Conservation (phyloP, 2,113 vertebrate species). For the Myocastor coypus region DNA sequence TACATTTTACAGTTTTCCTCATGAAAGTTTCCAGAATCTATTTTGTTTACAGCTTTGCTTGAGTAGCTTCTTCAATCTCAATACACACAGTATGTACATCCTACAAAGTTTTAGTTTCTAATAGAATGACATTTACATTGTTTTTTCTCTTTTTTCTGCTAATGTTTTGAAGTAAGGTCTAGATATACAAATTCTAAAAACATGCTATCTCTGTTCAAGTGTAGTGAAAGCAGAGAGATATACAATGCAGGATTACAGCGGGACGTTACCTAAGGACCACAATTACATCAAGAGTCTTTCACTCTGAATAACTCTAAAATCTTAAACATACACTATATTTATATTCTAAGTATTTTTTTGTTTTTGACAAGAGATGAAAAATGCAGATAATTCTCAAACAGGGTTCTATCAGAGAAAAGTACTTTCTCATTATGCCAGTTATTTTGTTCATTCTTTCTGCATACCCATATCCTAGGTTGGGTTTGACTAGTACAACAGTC, state of each 20-base stretch:
- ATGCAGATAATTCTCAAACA: no score
- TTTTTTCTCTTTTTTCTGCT: constrained; percentile 30
- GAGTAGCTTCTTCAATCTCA: constrained; percentile 43
- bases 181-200: not conserved
- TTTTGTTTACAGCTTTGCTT: constrained; percentile 26
- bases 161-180: constrained; percentile 44
- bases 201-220: not conserved
- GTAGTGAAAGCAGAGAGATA: not conserved
- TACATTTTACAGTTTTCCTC: constrained; percentile 47
- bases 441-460: not conserved
- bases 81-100: not conserved
- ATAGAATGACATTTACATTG: not conserved
- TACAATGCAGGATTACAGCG: not conserved
- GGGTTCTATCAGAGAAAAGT: no score
- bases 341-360: no score
- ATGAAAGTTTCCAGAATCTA: constrained; percentile 39
- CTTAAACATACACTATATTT: no score
- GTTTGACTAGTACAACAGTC: not conserved
- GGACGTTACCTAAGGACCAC: not conserved
- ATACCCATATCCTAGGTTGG: not conserved
- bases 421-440: no score
- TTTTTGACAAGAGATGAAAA: no score
- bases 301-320: no score
- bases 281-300: no score
- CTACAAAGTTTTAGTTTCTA: constrained; percentile 27